phyloP scores from a whole-genome alignment of 2,888 invertebrate genomes.

The Lobophora halterata region DNA sequence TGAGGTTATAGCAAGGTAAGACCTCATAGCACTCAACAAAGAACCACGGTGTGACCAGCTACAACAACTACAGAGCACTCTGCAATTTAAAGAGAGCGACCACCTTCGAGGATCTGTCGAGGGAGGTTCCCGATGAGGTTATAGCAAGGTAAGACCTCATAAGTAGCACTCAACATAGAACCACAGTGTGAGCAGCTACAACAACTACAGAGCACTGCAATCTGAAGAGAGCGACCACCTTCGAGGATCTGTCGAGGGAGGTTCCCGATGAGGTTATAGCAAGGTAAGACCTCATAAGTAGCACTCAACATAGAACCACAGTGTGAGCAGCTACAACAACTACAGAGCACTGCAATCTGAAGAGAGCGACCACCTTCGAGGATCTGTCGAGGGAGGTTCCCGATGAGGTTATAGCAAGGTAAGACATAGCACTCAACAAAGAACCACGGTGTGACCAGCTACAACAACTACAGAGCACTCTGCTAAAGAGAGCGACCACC shows the following conservation, averaged over 20 bases:
- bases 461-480: slow-evolving; percentile 95
- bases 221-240: slow-evolving; percentile 89
- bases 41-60: slow-evolving; percentile 93
- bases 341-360: slow-evolving; percentile 94
- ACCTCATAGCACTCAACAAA: slow-evolving; percentile 91
- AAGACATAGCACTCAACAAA: slow-evolving; percentile 88
- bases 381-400: slow-evolving; percentile 94
- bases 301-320: slow-evolving; percentile 95
- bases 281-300: slow-evolving; percentile 78
- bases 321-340: slow-evolving; percentile 93
- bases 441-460: slow-evolving; percentile 93
- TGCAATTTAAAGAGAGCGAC: slow-evolving; percentile 93
- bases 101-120: slow-evolving; percentile 91
- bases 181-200: slow-evolving; percentile 93
- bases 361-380: slow-evolving; percentile 90
- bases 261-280: slow-evolving; percentile 92
- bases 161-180: slow-evolving; percentile 95
- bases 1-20: slow-evolving; percentile 86
- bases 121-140: slow-evolving; percentile 92
- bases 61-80: slow-evolving; percentile 94
- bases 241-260: slow-evolving; percentile 93
- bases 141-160: slow-evolving; percentile 83
- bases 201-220: slow-evolving; percentile 95
- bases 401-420: slow-evolving; percentile 87
- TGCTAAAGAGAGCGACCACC: slow-evolving; percentile 89